phyloP scores from a whole-genome alignment of 2,888 invertebrate genomes.

The Microctonus hyperodae region DNA sequence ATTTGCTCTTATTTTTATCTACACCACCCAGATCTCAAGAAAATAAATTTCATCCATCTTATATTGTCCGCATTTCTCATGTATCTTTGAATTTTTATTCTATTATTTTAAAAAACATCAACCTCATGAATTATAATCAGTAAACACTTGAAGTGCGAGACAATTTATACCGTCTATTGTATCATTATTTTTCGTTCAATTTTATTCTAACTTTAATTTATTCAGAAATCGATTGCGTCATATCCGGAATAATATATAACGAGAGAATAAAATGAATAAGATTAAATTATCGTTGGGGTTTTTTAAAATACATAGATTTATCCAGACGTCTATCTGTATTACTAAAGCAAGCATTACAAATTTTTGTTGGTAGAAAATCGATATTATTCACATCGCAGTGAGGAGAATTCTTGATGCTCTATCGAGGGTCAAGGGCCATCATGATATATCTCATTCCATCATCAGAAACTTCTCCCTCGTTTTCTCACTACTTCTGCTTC shows the following conservation, averaged over 20 bases:
- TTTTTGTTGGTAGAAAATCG: slow-evolving; percentile 33
- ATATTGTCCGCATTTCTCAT: background rate
- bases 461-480: slow-evolving; percentile 3
- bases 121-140: slow-evolving; percentile 1
- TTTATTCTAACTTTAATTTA: slow-evolving; percentile 38
- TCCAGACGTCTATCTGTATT: background rate
- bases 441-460: slow-evolving; percentile 21
- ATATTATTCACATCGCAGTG: slow-evolving; percentile 33
- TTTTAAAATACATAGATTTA: background rate
- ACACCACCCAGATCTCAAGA: background rate
- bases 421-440: slow-evolving; percentile 41
- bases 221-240: slow-evolving; percentile 31
- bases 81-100: background rate
- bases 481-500: background rate
- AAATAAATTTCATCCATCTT: background rate
- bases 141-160: background rate
- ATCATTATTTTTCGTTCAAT: slow-evolving; percentile 9
- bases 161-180: background rate
- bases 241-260: slow-evolving; percentile 14
- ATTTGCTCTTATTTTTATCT: background rate
- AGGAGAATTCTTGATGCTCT: slow-evolving; percentile 33
- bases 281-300: background rate
- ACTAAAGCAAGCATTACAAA: background rate
- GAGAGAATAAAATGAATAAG: background rate
- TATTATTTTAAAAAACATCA: background rate